Evolutionary conservation across 2,888 invertebrate genomes (phyloP).

Genomic region (Eubasilissa splendida): DNA sequence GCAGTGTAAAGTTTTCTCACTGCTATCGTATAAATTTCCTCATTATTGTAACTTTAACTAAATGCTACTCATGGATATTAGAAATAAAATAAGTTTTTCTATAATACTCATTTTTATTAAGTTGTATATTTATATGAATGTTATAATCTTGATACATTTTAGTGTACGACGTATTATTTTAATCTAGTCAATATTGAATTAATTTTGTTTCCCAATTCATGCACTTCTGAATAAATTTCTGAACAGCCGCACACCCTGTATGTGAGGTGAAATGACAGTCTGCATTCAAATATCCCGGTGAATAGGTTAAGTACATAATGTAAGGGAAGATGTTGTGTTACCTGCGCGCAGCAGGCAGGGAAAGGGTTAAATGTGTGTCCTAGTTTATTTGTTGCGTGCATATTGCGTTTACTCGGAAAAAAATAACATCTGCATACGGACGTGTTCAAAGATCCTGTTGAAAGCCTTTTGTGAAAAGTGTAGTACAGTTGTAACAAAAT

Average conservation of each 20-base stretch:
- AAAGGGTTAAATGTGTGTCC: constrained; percentile 26
- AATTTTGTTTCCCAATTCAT: no score
- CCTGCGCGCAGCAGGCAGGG: neutral
- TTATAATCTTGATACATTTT: no score
- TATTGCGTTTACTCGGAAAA: constrained; percentile 22
- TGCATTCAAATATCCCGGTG: constrained; percentile 16
- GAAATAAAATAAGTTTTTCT: no score
- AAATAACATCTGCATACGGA: constrained; percentile 25
- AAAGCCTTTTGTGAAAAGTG: no score
- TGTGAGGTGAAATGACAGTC: neutral
- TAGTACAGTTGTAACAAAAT: no score
- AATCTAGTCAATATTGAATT: no score
- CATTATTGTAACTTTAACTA: neutral
- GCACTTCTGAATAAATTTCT: no score
- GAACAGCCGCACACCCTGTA: neutral
- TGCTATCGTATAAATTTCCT: neutral
- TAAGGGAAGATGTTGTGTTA: constrained; percentile 17
- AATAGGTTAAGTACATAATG: neutral
- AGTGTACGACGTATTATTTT: no score
- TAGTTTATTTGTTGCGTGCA: constrained; percentile 25
- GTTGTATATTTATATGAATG: no score
- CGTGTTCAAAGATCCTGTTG: no score
- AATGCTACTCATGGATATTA: no score
- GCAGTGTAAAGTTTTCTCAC: neutral
- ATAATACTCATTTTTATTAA: no score